Conservation (phyloP, 2,888 invertebrate species). For the Malacosoma neustria region DNA sequence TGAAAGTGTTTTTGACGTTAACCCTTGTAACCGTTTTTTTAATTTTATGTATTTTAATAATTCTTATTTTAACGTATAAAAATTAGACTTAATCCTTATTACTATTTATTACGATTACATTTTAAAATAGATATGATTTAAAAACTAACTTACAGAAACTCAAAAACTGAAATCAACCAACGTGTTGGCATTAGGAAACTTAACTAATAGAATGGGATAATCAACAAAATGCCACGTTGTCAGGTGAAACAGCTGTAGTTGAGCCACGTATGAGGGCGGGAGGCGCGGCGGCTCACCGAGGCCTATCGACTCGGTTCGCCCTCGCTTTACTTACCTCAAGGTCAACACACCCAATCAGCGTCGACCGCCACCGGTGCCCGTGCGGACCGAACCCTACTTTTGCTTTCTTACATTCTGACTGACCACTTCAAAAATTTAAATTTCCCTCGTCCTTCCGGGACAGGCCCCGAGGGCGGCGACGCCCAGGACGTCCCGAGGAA, state of each 20-base stretch:
- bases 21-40: too few relatives aligned
- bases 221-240: constrained; percentile 38
- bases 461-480: constrained; percentile 44
- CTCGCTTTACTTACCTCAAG: constrained; percentile 61
- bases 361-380: constrained; percentile 20
- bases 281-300: constrained; percentile 24
- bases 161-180: constrained; percentile 12
- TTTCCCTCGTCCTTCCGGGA: constrained; percentile 54
- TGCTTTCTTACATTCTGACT: constrained; percentile 42
- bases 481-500: constrained; percentile 55
- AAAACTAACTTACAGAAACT: too few relatives aligned
- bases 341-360: constrained; percentile 33
- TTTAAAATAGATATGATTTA: too few relatives aligned
- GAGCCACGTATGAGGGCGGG: constrained; percentile 57
- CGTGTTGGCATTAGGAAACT: too few relatives aligned
- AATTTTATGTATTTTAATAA: too few relatives aligned
- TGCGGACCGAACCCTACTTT: constrained; percentile 37
- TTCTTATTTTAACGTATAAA: too few relatives aligned
- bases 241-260: constrained; percentile 64
- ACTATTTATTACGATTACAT: too few relatives aligned
- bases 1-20: too few relatives aligned
- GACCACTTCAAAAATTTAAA: constrained; percentile 39
- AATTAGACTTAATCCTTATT: too few relatives aligned
- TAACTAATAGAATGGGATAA: constrained; percentile 5
- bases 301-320: constrained; percentile 49